phyloP scores from a whole-genome alignment of 2,797 vertebrate species.

The Graptemys geographica region DNA sequence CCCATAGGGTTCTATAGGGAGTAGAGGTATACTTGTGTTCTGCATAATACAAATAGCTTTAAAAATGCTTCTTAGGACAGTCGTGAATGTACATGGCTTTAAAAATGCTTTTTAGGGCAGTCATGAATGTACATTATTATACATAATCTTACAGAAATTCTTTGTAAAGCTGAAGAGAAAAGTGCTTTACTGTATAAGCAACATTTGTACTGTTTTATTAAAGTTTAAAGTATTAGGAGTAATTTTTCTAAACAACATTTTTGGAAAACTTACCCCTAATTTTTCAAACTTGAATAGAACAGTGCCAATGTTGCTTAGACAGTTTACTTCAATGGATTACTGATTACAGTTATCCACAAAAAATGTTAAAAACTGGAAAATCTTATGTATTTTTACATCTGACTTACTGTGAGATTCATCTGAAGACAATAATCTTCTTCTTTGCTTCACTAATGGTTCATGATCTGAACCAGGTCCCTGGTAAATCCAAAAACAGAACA shows the following conservation, averaged over 20 bases:
- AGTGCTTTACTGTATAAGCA: not conserved
- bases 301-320: not conserved
- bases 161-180: not conserved
- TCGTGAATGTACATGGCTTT: not conserved
- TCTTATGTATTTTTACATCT: not conserved
- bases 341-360: not conserved
- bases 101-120: not conserved
- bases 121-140: not conserved
- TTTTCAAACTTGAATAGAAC: not conserved
- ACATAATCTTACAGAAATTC: not conserved
- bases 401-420: conserved; percentile 79
- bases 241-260: not conserved
- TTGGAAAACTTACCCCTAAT: not conserved
- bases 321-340: not conserved
- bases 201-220: not conserved
- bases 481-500: conserved; percentile 17
- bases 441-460: conserved; percentile 79
- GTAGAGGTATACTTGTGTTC: not conserved
- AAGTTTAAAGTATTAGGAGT: not conserved
- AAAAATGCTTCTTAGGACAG: not conserved
- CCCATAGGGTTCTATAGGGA: not conserved
- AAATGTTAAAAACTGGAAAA: not conserved
- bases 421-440: conserved; percentile 81
- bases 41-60: not conserved
- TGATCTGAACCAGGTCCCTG: conserved; percentile 85